Base-by-base conservation (phyloP, 2,888 invertebrate genomes). In the Drosophila greeni region DNA sequence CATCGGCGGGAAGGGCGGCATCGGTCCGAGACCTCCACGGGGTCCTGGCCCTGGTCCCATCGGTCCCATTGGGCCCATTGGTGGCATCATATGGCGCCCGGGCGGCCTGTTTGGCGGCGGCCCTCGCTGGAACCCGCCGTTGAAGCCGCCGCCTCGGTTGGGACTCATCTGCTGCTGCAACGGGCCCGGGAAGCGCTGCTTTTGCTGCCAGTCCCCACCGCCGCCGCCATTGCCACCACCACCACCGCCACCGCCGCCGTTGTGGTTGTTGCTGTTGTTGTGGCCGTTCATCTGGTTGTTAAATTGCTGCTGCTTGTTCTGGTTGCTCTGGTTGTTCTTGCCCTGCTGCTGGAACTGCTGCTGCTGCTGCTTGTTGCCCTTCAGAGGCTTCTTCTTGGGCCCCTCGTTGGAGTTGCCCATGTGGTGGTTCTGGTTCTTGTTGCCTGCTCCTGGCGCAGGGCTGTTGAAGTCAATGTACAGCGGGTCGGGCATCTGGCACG, bases 381-480 rank as follows among this genome's bases (percentile, higher is more conserved):
- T 82, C 2, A 70, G 34, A 7, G 65, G 69, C 59, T 77, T 82
- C 57, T 77, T 86, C 33, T 82, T 85, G 7, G 68, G 16, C 59
- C 76, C 51, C 65, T 55, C 54, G 39, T 55, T 53, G 18, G 45
- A 18, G 29, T 45, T 45, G 29, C 29, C 45, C 18, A 45, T 31
- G 18, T 31, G 18, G 20, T 16, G 40, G 23, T 39, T 34, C 18
- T 34, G 26, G 45, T 47, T 47, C 20, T 49, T 47, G 43, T n/a
- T 33, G 11, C 56, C 43, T 7, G 51, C 45, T 23, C 78, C 78
- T 40, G 87, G 85, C 4, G 83, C 72, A 33, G 88, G 87, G 40
- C 85, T 86, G 60, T 88, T 88, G 34, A 88, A 88, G 67, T 89
- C 89, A 67, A 88, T 85, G 61, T 88, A 89, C 1, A 89, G 88